Evolutionary conservation across 2,113 vertebrate genomes (phyloP).

Genomic region (Hylia prasina): DNA sequence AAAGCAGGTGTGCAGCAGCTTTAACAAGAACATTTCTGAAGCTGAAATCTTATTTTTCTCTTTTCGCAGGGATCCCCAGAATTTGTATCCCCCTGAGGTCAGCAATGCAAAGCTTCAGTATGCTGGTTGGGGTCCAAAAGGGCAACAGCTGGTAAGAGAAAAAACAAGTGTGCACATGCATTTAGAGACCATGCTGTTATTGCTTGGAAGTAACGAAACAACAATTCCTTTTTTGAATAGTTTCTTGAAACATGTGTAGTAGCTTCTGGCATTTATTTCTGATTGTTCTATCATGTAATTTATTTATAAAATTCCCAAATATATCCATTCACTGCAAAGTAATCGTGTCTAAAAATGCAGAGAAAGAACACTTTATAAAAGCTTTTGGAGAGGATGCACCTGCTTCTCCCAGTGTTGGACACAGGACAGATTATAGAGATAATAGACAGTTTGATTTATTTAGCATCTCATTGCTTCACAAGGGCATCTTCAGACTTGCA

Average conservation of each 20-base stretch:
- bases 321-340: not conserved
- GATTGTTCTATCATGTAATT: not conserved
- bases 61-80: conserved; percentile 86
- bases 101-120: conserved; percentile 91
- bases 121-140: conserved; percentile 94
- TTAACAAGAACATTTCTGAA: not conserved
- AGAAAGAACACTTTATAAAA: not conserved
- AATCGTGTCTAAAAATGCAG: not conserved
- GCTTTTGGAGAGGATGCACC: not conserved
- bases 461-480: not conserved
- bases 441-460: not conserved
- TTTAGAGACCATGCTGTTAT: not conserved
- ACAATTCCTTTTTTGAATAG: not conserved
- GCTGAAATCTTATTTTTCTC: conserved; percentile 25
- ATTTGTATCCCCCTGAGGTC: conserved; percentile 93
- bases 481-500: not conserved
- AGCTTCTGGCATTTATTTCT: not conserved
- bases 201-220: not conserved
- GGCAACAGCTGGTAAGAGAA: conserved; percentile 94
- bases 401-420: not conserved
- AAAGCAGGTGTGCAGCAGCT: not conserved
- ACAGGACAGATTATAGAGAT: not conserved
- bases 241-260: not conserved
- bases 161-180: not conserved
- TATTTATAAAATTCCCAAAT: not conserved